Percentiles rank a stretch among this genome's conserved stretches.
These are phyloP conservation scores for Botia kubotai DNA, from an alignment of 2,797 vertebrate genomes.

Conservation along the genomic window DNA sequence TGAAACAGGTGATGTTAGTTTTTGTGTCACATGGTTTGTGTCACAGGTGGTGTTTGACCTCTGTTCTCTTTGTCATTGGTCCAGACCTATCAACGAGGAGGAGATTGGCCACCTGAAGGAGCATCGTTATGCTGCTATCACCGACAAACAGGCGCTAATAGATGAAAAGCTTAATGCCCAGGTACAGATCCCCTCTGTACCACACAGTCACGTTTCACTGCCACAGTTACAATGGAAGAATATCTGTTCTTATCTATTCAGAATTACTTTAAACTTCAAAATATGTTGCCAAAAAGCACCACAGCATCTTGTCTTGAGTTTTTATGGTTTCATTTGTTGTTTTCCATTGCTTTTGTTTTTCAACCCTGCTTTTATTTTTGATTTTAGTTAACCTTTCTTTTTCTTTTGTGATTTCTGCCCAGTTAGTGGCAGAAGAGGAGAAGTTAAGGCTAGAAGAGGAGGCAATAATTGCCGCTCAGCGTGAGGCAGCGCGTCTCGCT, in stretches of 20 bases:
- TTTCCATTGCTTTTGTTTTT: conserved; percentile 59
- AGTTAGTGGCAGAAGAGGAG: conserved; percentile 99
- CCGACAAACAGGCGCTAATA: conserved; percentile 85
- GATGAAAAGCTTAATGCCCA: conserved; percentile 88
- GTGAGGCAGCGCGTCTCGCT: conserved; percentile 93
- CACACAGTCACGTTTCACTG: neutral
- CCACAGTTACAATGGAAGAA: neutral
- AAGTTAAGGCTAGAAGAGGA: conserved; percentile 99
- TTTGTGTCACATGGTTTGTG: no score
- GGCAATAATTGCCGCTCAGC: conserved; percentile 93
- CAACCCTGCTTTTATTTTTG: conserved; percentile 63
- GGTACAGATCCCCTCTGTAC: conserved; percentile 71
- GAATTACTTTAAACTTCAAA: neutral
- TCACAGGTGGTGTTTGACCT: neutral
- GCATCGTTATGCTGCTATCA: conserved; percentile 87
- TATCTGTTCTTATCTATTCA: neutral
- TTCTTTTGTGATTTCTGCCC: conserved; percentile 88
- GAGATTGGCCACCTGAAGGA: conserved; percentile 89
- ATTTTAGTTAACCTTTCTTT: conserved; percentile 69
- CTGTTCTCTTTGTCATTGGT: conserved; percentile 33
- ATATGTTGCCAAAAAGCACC: no score
- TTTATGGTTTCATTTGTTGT: conserved; percentile 61
- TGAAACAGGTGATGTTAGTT: no score
- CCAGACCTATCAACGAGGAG: conserved; percentile 91
- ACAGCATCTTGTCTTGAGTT: conserved; percentile 72